Conservation (phyloP, 1,140 invertebrate species). For the Aporrectodea caliginosa region DNA sequence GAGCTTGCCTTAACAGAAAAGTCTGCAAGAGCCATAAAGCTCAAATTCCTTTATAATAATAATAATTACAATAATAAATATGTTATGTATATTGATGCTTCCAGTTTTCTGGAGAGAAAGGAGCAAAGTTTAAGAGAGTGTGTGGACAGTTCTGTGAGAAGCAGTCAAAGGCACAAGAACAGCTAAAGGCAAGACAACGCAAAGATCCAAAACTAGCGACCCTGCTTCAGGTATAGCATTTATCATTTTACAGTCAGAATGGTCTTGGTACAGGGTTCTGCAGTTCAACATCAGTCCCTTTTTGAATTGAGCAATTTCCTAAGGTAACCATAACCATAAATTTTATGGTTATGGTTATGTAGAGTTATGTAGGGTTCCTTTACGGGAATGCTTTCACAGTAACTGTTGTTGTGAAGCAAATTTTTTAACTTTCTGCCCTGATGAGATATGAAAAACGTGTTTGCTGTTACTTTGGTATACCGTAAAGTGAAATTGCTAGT, state of each 20-base stretch:
- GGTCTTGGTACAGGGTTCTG: not conserved
- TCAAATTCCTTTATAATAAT: not conserved
- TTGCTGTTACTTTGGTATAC: too few relatives aligned
- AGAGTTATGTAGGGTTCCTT: not conserved
- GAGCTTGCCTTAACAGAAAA: not conserved
- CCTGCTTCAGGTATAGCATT: constrained; percentile 63
- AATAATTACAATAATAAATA: not conserved
- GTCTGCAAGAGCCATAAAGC: not conserved
- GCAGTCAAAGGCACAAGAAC: constrained; percentile 85
- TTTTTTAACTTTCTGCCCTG: too few relatives aligned
- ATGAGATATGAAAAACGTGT: too few relatives aligned
- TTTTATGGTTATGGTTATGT: not conserved
- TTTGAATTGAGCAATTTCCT: too few relatives aligned
- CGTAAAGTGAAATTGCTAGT: too few relatives aligned
- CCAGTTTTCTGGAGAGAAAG: constrained; percentile 68
- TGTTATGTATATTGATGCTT: constrained; percentile 37
- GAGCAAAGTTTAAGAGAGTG: constrained; percentile 68
- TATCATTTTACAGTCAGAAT: not conserved
- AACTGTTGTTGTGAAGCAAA: too few relatives aligned
- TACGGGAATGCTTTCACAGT: not conserved
- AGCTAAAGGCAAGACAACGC: constrained; percentile 73
- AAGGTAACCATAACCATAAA: not conserved
- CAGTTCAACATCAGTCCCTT: not conserved
- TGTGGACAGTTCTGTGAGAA: constrained; percentile 86
- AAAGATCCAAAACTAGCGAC: constrained; percentile 83